These are phyloP conservation scores for Empidonax alnorum DNA, from an alignment of 2,113 vertebrate genomes.

Conservation along the genomic window DNA sequence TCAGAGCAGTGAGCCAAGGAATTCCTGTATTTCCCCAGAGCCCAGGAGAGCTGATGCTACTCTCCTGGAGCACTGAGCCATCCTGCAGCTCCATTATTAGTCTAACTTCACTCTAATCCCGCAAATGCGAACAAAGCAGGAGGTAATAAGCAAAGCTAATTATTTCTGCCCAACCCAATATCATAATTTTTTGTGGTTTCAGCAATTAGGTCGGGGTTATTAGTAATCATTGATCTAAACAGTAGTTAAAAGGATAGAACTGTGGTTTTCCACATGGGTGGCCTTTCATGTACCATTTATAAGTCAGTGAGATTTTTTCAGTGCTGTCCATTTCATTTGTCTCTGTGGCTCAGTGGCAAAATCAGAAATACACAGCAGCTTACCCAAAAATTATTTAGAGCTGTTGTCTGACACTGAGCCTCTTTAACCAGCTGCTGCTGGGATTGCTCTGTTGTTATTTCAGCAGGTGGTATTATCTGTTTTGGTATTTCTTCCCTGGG, in stretches of 20 bases:
- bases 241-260: background rate
- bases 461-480: background rate
- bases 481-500: background rate
- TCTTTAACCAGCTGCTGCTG: background rate
- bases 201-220: background rate
- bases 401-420: background rate
- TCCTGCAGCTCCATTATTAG: background rate
- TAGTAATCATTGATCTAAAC: background rate
- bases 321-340: background rate
- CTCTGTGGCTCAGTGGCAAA: background rate
- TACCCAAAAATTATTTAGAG: background rate
- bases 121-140: background rate
- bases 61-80: background rate
- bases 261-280: background rate
- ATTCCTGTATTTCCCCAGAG: background rate
- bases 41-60: background rate
- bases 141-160: background rate
- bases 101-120: background rate
- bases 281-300: background rate
- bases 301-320: background rate
- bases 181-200: background rate
- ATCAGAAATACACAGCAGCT: background rate
- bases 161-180: background rate
- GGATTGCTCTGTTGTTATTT: background rate
- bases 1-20: background rate